A percentile compares a stretch with the other conserved stretches of the same genome.
Conservation (phyloP, 2,113 vertebrate genomes). For the Noctilio leporinus region DNA sequence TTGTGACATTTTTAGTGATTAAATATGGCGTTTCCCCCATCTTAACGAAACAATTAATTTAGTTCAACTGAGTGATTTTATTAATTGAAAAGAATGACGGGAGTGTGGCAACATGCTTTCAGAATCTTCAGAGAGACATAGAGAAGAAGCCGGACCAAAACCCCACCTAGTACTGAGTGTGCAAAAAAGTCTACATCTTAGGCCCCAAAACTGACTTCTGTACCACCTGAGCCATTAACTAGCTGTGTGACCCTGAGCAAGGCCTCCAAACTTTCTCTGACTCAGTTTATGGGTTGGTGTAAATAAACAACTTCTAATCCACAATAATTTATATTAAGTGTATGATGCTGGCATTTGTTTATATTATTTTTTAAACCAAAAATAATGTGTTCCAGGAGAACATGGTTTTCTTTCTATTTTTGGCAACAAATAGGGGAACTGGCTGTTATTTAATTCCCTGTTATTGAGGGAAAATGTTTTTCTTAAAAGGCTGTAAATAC, state of each 20-base stretch:
- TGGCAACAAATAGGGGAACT: not conserved
- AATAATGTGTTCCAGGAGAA: not conserved
- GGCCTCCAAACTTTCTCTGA: not conserved
- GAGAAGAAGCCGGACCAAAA: not conserved
- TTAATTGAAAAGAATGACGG: not conserved
- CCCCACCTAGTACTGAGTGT: not conserved
- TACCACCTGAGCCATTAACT: no score
- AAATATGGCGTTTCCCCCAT: slow-evolving; percentile 19
- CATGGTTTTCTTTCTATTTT: slow-evolving; percentile 8
- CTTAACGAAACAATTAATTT: slow-evolving; percentile 36
- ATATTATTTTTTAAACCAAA: not conserved
- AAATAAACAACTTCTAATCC: not conserved
- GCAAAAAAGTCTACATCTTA: not conserved
- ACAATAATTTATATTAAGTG: not conserved
- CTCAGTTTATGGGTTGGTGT: not conserved
- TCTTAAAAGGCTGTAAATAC: not conserved
- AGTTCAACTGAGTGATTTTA: not conserved
- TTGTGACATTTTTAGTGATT: not conserved
- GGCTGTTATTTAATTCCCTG: not conserved
- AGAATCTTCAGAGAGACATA: not conserved
- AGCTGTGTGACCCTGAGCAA: not conserved
- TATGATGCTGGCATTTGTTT: not conserved
- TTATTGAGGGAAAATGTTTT: not conserved
- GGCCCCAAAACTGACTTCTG: not conserved
- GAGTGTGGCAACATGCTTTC: not conserved